Percentiles rank a stretch among this genome's conserved stretches.
These are phyloP conservation scores for Petaurus breviceps DNA, from an alignment of 2,113 vertebrate species.

Conservation along the genomic window DNA sequence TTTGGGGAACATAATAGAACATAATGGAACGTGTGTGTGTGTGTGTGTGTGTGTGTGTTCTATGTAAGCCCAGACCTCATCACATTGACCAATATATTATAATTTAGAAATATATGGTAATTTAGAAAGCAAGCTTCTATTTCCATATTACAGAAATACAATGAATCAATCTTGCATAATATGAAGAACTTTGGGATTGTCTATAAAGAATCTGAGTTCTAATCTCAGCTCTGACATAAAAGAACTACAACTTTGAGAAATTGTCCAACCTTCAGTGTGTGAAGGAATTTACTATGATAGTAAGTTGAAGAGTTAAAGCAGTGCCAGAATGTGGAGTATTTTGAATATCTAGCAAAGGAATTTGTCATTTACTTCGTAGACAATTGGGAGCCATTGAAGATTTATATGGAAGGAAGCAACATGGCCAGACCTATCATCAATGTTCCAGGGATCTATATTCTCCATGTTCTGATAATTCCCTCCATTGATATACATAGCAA, in stretches of 20 bases:
- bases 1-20: slow-evolving; percentile 18
- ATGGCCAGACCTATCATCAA: neutral
- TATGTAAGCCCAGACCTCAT: neutral
- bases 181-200: neutral
- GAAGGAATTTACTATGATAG: neutral
- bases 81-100: neutral
- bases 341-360: neutral
- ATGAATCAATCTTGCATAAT: neutral
- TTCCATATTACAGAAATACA: neutral
- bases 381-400: neutral
- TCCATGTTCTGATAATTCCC: no score
- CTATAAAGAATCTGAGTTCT: neutral
- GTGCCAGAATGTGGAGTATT: neutral
- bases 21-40: neutral
- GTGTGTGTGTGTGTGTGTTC: neutral
- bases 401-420: neutral
- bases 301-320: neutral
- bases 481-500: no score
- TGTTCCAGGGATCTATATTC: neutral
- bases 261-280: neutral
- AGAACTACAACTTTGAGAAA: neutral
- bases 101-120: neutral
- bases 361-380: neutral
- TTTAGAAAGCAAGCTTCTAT: neutral
- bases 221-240: neutral